Conservation (phyloP, 2,113 vertebrate genomes). For the Todiramphus saurophagus region DNA sequence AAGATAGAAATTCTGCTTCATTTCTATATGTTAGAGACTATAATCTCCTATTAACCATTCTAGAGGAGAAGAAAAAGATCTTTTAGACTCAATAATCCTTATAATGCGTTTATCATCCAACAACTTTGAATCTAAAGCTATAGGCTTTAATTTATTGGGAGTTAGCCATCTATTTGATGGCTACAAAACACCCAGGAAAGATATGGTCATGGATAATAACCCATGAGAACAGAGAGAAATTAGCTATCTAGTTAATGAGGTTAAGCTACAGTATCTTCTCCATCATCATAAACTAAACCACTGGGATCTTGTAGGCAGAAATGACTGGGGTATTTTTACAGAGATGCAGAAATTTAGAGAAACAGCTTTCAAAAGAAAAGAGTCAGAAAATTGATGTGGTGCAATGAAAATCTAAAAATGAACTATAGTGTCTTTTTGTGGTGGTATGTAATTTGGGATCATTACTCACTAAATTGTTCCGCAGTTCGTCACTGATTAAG, state of each 20-base stretch:
- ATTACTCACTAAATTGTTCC: neutral
- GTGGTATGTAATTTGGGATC: neutral
- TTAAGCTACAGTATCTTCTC: conserved; percentile 7
- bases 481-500: neutral
- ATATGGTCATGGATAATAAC: neutral
- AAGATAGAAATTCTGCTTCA: neutral
- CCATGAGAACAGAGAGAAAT: neutral
- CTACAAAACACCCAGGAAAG: conserved; percentile 4
- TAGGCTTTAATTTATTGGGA: neutral
- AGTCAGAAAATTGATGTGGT: neutral
- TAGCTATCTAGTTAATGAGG: neutral
- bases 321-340: neutral
- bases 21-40: neutral
- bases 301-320: neutral
- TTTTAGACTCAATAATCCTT: neutral
- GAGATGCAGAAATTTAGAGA: neutral
- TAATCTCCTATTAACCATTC: neutral
- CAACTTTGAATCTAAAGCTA: neutral
- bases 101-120: neutral
- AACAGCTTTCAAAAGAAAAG: neutral
- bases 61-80: neutral
- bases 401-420: neutral
- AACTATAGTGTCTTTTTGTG: neutral
- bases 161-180: neutral
- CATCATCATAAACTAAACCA: neutral